Base-by-base conservation (phyloP, 2,888 invertebrate species). In the Tipula vernalis region DNA sequence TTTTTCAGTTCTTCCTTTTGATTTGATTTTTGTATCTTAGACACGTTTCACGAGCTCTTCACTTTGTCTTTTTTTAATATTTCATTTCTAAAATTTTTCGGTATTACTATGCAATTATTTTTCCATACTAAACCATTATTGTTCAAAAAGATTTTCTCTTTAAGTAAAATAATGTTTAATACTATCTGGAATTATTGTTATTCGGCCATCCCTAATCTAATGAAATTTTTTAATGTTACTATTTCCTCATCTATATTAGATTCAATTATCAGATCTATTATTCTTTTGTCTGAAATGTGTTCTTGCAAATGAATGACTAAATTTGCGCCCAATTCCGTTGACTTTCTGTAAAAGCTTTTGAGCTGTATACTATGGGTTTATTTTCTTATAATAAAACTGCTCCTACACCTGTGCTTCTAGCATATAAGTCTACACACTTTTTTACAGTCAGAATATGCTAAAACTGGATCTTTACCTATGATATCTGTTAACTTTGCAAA, bases 351-450 rank as follows among this genome's bases (percentile, higher is more conserved):
- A n/a, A n/a, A n/a, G n/a, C n/a, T n/a, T n/a, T n/a, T n/a, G n/a
- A n/a, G n/a, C n/a, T 13, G n/a, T n/a, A n/a, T n/a, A n/a, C n/a
- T n/a, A n/a, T n/a, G n/a, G n/a, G n/a, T n/a, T n/a, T n/a, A n/a
- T 5, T 87, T 88, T 83, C 89, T 85, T 44, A 88, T 86, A 86
- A 88, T 87, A 15, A 88, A 89, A 87, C 88, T 83, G 88, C 88
- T 8, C 89, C 89, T 71, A 89, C 10, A 39, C 88, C 88, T 36
- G 36, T 8, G 5, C 36, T 36, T 3, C n/a, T 47, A 4, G 41
- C 41, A 41, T 41, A 4, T 41, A 41, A 41, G 41, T 41, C 6
- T 41, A 8, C 41, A 41, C 6, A 5, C 41, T 41, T 41, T 41
- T 41, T 6, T 41, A 4, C 5, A 41, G 41, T 41, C 41, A 41